phyloP scores from a whole-genome alignment of 2,797 vertebrate genomes.

The Todus mexicanus region DNA sequence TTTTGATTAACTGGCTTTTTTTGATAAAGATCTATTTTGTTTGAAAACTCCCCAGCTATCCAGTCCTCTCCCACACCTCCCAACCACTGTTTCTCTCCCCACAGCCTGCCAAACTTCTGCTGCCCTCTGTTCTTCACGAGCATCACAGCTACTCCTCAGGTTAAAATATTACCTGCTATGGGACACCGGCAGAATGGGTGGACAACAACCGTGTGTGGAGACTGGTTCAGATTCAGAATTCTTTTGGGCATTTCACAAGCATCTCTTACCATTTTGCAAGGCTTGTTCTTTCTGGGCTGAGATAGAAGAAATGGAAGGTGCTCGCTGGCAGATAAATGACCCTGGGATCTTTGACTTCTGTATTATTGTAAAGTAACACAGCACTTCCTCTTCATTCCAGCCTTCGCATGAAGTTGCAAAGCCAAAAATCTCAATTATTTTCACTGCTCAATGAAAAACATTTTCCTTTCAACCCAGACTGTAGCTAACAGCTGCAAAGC shows the following conservation, averaged over 20 bases:
- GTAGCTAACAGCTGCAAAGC: neutral
- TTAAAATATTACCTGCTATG: neutral
- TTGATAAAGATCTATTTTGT: conserved; percentile 61
- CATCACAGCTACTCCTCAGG: conserved; percentile 13
- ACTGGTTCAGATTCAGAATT: neutral
- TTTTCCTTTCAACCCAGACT: neutral
- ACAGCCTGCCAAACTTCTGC: neutral
- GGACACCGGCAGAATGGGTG: neutral
- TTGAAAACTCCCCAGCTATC: conserved; percentile 50
- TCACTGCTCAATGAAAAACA: neutral
- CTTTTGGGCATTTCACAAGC: neutral
- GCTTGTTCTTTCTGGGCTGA: neutral
- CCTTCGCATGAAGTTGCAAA: neutral
- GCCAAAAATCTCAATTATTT: neutral
- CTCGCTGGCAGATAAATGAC: neutral
- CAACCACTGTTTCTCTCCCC: neutral
- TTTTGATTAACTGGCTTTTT: conserved; percentile 54
- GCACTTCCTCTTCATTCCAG: neutral
- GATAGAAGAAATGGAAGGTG: neutral
- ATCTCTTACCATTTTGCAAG: neutral
- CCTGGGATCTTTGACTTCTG: neutral
- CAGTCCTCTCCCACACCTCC: conserved; percentile 35
- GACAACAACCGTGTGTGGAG: neutral
- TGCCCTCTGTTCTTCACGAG: neutral
- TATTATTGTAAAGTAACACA: neutral